Evolutionary conservation across 37 sponge, comb jelly and placozoan species (phyloP).

Genomic region (Ianthella basta): DNA sequence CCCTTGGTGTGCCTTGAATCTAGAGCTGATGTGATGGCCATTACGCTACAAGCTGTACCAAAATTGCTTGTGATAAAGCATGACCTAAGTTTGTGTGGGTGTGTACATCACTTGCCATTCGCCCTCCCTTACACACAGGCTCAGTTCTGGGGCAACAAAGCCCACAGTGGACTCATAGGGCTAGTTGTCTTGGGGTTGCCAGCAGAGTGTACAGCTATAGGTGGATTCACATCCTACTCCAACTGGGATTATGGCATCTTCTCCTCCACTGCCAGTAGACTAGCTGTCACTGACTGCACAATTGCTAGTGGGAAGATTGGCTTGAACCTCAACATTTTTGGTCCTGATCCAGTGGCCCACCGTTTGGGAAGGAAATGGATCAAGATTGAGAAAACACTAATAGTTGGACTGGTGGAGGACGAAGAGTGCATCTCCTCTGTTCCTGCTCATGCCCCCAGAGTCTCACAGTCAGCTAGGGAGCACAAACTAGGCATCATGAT

Average conservation of each 20-base stretch:
- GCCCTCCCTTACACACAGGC: slow-evolving; percentile 48
- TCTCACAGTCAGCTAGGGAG: slow-evolving; percentile 1
- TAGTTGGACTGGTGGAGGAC: slow-evolving; percentile 64
- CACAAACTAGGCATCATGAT: slow-evolving; percentile 81
- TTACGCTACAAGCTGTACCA: too few relatives aligned
- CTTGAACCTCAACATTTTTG: slow-evolving; percentile 80
- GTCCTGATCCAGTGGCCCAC: slow-evolving; percentile 87
- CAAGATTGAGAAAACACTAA: slow-evolving; percentile 50
- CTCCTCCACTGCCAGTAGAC: slow-evolving; percentile 69
- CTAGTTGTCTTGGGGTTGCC: slow-evolving; percentile 64
- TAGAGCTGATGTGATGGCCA: too few relatives aligned
- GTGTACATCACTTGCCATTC: background rate
- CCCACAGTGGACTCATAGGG: slow-evolving; percentile 73
- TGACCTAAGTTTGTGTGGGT: too few relatives aligned
- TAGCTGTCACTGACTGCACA: slow-evolving; percentile 54
- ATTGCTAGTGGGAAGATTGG: slow-evolving; percentile 81
- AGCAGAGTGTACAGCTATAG: slow-evolving; percentile 67
- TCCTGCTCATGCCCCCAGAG: slow-evolving; percentile 37
- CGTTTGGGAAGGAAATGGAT: slow-evolving; percentile 70
- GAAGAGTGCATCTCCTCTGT: slow-evolving; percentile 46
- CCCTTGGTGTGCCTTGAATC: background rate
- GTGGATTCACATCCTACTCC: slow-evolving; percentile 62
- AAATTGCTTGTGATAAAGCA: too few relatives aligned
- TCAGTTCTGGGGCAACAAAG: slow-evolving; percentile 78
- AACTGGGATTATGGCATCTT: slow-evolving; percentile 88